A percentile compares a stretch with the other conserved stretches of the same genome.
phyloP scores from a whole-genome alignment of 1,140 invertebrate species.

The Diplogasteroides magnus region DNA sequence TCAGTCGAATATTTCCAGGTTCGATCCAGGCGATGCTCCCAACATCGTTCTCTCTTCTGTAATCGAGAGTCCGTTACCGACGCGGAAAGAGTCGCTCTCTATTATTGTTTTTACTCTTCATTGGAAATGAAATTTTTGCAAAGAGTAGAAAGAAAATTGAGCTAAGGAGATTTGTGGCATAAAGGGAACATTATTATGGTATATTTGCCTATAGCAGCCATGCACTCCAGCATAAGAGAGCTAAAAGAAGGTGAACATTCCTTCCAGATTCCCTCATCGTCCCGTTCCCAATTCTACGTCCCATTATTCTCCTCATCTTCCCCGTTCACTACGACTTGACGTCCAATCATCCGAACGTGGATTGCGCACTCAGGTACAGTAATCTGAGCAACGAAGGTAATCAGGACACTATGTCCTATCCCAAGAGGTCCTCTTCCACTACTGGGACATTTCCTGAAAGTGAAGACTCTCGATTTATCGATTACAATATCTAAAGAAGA shows the following conservation, averaged over 20 bases:
- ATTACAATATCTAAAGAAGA: background rate
- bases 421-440: background rate
- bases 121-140: background rate
- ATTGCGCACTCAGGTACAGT: too few species aligned
- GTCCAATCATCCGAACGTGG: background rate
- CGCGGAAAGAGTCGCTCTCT: too few species aligned
- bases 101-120: too few species aligned
- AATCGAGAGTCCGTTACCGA: too few species aligned
- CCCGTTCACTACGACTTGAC: background rate
- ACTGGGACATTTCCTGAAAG: background rate
- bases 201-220: too few species aligned
- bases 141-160: background rate
- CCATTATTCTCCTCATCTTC: background rate
- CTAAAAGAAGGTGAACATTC: too few species aligned
- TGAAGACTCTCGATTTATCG: background rate
- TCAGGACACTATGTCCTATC: background rate
- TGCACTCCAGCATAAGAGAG: too few species aligned
- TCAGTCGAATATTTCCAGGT: too few species aligned
- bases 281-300: background rate
- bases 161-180: background rate
- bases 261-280: background rate
- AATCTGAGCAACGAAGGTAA: background rate
- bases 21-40: too few species aligned
- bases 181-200: background rate
- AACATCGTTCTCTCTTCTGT: too few species aligned